Evolutionary conservation across 2,113 vertebrate species (phyloP).

Genomic region (Cochlearius cochlearius): DNA sequence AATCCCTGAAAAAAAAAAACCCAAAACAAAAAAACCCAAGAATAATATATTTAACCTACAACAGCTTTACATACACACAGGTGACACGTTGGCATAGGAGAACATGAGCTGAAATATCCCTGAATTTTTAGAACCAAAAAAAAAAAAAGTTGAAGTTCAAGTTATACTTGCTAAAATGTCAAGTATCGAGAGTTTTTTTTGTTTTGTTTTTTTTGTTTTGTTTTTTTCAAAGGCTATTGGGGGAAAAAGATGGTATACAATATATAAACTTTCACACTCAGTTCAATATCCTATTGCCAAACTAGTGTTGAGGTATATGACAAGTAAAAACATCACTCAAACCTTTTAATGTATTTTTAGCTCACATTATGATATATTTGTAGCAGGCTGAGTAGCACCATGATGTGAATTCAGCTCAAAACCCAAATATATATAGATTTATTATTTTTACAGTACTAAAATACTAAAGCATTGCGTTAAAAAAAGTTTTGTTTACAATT

Average conservation of each 20-base stretch:
- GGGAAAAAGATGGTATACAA: constrained; percentile 74
- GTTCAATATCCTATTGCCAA: constrained; percentile 91
- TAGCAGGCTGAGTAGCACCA: constrained; percentile 96
- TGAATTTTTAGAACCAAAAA: constrained; percentile 88
- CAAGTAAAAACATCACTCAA: constrained; percentile 90
- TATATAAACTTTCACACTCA: constrained; percentile 78
- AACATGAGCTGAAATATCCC: constrained; percentile 91
- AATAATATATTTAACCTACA: constrained; percentile 73
- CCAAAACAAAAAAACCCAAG: constrained; percentile 35
- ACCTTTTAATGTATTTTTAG: constrained; percentile 79
- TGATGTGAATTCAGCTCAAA: constrained; percentile 88
- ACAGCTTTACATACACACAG: constrained; percentile 79
- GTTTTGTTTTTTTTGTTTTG: background rate
- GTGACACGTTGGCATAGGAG: constrained; percentile 80
- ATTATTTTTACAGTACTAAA: constrained; percentile 91
- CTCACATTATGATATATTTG: constrained; percentile 90
- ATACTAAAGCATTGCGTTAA: constrained; percentile 89
- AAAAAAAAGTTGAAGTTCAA: constrained; percentile 84
- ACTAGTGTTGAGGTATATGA: constrained; percentile 99
- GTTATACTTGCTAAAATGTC: constrained; percentile 88
- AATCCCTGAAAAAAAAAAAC: constrained; percentile 70
- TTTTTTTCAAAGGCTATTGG: constrained; percentile 71
- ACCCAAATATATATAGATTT: constrained; percentile 82
- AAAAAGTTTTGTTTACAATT: constrained; percentile 84
- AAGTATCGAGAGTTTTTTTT: constrained; percentile 79